Conservation (phyloP, 2,888 invertebrate genomes). For the Nomada lathburiana region DNA sequence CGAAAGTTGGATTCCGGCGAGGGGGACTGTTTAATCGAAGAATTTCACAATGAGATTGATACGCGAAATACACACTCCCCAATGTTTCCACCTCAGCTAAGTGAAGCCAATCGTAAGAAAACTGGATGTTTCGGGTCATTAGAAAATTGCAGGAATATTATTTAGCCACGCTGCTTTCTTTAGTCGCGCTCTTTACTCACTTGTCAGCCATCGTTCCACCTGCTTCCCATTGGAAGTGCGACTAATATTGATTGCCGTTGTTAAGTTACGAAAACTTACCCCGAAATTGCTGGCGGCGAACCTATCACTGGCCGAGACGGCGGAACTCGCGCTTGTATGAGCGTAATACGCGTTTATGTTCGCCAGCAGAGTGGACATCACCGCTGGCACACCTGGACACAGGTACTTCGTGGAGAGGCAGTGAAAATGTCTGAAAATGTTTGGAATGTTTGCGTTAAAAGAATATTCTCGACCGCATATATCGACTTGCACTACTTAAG, state of each 20-base stretch:
- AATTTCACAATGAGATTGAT: slow-evolving; percentile 49
- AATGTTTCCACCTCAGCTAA: slow-evolving; percentile 49
- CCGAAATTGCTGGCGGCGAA: slow-evolving; percentile 99
- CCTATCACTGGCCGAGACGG: slow-evolving; percentile 99
- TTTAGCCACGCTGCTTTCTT: slow-evolving; percentile 45
- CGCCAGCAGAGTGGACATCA: slow-evolving; percentile 98
- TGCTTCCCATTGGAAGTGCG: no score
- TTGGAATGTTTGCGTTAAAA: not conserved
- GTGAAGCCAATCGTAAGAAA: slow-evolving; percentile 62
- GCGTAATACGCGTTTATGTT: slow-evolving; percentile 99
- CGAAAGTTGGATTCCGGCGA: not conserved
- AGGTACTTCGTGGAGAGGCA: slow-evolving; percentile 99
- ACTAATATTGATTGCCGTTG: not conserved
- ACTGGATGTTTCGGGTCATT: slow-evolving; percentile 72
- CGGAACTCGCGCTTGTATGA: slow-evolving; percentile 98
- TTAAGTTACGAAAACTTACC: slow-evolving; percentile 86
- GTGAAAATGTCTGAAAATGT: slow-evolving; percentile 95
- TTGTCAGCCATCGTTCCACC: no score
- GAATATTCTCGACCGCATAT: no score
- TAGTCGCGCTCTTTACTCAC: no score
- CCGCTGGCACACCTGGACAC: slow-evolving; percentile 99
- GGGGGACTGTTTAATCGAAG: slow-evolving; percentile 13
- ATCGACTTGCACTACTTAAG: no score
- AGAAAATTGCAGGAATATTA: slow-evolving; percentile 76
- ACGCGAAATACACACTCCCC: not conserved